phyloP scores from a whole-genome alignment of 2,113 vertebrate species.

The Hirundichthys speculiger region DNA sequence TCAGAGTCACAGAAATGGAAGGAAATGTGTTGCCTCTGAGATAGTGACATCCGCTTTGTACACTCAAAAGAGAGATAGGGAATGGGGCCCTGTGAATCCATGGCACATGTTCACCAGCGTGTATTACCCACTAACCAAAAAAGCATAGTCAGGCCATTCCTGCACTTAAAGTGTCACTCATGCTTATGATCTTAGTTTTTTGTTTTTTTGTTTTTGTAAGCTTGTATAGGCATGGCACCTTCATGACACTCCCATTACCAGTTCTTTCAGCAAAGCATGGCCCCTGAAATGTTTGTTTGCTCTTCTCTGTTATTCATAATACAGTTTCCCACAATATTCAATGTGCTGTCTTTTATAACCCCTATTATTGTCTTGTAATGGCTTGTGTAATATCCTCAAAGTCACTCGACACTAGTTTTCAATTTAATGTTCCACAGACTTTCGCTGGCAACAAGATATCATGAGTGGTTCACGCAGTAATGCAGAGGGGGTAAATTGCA shows the following conservation, averaged over 20 bases:
- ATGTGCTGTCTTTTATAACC: not conserved
- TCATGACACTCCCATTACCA: not conserved
- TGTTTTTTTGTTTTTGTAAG: too few species aligned
- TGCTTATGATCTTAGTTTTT: too few species aligned
- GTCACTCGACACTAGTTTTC: conserved; percentile 9
- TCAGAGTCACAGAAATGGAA: conserved; percentile 28
- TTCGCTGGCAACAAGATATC: not conserved
- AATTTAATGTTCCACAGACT: conserved; percentile 4
- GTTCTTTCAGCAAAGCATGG: not conserved
- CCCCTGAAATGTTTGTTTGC: conserved; percentile 19
- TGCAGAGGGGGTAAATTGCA: too few species aligned
- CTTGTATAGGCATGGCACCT: not conserved
- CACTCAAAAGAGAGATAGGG: conserved; percentile 42
- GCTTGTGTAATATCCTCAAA: not conserved
- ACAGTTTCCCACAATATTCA: conserved; percentile 5
- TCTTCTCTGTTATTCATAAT: not conserved
- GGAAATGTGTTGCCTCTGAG: conserved; percentile 36
- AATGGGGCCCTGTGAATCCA: conserved; percentile 48
- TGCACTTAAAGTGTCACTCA: too few species aligned
- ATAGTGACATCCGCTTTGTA: conserved; percentile 49
- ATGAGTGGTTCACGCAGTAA: too few species aligned
- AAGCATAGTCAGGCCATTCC: too few species aligned
- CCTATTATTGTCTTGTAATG: not conserved
- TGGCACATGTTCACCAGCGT: conserved; percentile 11
- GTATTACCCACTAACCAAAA: too few species aligned